phyloP scores from a whole-genome alignment of 2,113 vertebrate species.

The Nicator chloris region DNA sequence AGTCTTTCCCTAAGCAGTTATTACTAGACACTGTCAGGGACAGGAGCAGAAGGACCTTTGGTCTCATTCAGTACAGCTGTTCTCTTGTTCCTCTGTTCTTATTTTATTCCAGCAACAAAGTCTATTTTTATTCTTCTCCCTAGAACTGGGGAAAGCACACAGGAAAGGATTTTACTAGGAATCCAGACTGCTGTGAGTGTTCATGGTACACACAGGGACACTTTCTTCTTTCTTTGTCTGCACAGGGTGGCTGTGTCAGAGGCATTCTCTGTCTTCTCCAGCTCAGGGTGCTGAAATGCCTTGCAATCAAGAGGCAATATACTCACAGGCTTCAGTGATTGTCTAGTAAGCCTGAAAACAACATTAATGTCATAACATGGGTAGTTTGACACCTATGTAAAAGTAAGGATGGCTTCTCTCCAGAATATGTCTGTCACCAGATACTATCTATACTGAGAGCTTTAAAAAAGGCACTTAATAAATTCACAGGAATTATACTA shows the following conservation, averaged over 20 bases:
- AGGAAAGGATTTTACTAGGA: slow-evolving; percentile 19
- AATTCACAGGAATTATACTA: neutral
- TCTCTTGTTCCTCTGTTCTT: slow-evolving; percentile 39
- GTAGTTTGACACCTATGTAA: neutral
- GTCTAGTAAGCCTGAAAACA: neutral
- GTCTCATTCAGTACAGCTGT: slow-evolving; percentile 9
- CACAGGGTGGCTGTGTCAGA: neutral
- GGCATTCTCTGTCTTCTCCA: neutral
- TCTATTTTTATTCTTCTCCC: slow-evolving; percentile 40
- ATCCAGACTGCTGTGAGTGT: neutral
- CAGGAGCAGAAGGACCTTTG: slow-evolving; percentile 30
- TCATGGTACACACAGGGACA: neutral
- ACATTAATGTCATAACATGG: neutral
- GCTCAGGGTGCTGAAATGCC: neutral
- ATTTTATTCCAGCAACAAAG: slow-evolving; percentile 28
- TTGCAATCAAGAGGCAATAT: neutral
- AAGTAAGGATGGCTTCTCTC: neutral
- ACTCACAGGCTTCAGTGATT: neutral
- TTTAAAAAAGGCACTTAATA: neutral
- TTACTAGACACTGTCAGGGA: neutral
- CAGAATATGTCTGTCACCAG: neutral
- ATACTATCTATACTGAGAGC: neutral
- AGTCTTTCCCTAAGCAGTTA: neutral
- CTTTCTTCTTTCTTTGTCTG: neutral
- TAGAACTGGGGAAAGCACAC: neutral